phyloP scores from a whole-genome alignment of 2,797 vertebrate genomes.

The Sylvilagus floridanus region DNA sequence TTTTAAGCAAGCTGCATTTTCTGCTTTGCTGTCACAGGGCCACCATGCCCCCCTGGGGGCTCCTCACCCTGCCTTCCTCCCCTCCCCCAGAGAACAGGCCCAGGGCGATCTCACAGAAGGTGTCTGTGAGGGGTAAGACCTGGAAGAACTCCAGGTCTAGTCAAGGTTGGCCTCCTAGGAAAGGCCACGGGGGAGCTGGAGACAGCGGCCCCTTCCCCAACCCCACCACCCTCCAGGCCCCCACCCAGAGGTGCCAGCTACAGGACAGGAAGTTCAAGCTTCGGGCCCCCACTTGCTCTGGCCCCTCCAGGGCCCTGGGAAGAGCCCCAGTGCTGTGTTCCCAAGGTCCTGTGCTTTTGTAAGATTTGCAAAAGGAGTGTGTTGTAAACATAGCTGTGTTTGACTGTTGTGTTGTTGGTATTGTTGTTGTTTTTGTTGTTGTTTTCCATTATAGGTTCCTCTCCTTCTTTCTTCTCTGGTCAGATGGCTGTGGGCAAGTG shows the following conservation, averaged over 20 bases:
- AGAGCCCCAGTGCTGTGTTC: constrained; percentile 51
- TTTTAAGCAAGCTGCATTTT: not conserved
- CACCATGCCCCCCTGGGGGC: not conserved
- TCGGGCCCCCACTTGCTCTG: not conserved
- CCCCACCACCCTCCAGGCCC: not conserved
- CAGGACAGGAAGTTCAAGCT: constrained; percentile 26
- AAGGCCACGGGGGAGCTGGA: not conserved
- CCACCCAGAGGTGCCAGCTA: not conserved
- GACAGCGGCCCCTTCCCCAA: not conserved
- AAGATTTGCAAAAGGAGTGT: constrained; percentile 39
- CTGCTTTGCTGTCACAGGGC: constrained; percentile 57
- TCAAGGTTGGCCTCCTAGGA: not conserved
- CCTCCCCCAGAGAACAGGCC: not conserved
- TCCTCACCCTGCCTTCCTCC: not conserved
- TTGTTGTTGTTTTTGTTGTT: not conserved
- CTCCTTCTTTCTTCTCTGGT: not conserved
- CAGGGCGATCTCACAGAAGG: not conserved
- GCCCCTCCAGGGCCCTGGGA: constrained; percentile 51
- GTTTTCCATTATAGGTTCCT: not conserved
- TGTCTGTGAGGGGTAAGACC: not conserved
- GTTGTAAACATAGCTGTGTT: constrained; percentile 28
- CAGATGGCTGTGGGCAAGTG: not conserved
- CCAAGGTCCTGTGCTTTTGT: constrained; percentile 61
- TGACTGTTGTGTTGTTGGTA: not conserved
- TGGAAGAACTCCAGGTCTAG: not conserved